Evolutionary conservation across 2,888 invertebrate species (phyloP), one percentile per base, ranked within the genome.

Genomic region (Dorcus hopei): DNA sequence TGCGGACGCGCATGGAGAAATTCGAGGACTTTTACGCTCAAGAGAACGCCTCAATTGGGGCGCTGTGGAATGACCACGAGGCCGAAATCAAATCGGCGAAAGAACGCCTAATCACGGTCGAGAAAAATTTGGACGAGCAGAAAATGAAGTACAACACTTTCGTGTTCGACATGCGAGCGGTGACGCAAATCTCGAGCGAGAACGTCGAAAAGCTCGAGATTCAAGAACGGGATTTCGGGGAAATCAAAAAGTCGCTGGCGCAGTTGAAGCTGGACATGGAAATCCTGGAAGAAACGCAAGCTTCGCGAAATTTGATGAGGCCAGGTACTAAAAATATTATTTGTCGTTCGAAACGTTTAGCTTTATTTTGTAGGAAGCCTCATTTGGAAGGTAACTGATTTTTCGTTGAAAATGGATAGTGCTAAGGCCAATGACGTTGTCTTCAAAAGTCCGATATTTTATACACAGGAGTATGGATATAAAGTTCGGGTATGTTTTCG

Each of bases 391-490:
- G 86, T 91, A 68, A 84, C 85, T 59, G 82, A 86, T 62, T 88
- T 86, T 68, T 76, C 81, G 0, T 79, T 83, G 8, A 85, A 88
- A 63, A 82, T 91, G 80, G 84, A 83, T 52, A 85, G 86, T 16
- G 86, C 90, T 0, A 88, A 85, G 66, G 85, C 86, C 45, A 85
- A 82, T 49, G 86, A 87, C 61, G 80, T 82, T 0, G 82, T 86
- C 0, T 70, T 89, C 1, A 84, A 83, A 62, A 89, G 90, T 68
- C 86, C 88, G 0, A 77, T 86, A 61, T 90, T 91, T 73, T 83
- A 85, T 42, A 87, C 87, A 42, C 85, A 84, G 69, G 85, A 85
- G 61, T 89, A 87, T 66, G 90, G 91, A n/a, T 91, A 91, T 74
- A 86, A 87, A 3, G 72, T 91, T 16, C 83, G 88, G 77, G 87